A percentile compares a stretch with the other conserved stretches of the same genome.
Evolutionary conservation across 2,113 vertebrate species (phyloP).

Genomic region (Pionites leucogaster): DNA sequence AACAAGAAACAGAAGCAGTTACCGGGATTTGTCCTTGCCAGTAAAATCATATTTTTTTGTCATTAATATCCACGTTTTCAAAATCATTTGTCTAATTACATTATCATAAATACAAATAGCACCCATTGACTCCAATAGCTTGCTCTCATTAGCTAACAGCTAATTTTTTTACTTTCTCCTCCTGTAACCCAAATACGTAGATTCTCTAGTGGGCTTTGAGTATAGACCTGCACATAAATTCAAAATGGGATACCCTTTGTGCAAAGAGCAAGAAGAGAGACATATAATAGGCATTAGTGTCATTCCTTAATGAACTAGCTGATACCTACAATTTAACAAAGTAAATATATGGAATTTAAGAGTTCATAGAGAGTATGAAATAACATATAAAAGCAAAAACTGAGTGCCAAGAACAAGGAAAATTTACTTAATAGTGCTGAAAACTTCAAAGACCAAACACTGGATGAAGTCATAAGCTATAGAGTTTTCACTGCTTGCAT

Average conservation of each 20-base stretch:
- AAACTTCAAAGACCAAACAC: background rate
- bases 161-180: background rate
- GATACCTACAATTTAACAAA: background rate
- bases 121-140: background rate
- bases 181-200: background rate
- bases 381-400: background rate
- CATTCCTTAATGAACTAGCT: background rate
- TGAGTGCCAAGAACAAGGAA: background rate
- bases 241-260: background rate
- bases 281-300: background rate
- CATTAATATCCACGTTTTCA: background rate
- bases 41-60: background rate
- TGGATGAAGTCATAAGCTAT: background rate
- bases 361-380: background rate
- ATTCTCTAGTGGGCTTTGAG: background rate
- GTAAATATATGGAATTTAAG: background rate
- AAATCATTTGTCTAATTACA: background rate
- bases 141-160: background rate
- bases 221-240: background rate
- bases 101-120: background rate
- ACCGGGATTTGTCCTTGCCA: accelerated
- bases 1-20: background rate
- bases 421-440: background rate
- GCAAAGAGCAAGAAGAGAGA: background rate
- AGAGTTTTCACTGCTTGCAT: background rate